Evolutionary conservation across 2,888 invertebrate species (phyloP), one percentile per base, ranked within the genome.

Genomic region (Microctonus hyperodae): DNA sequence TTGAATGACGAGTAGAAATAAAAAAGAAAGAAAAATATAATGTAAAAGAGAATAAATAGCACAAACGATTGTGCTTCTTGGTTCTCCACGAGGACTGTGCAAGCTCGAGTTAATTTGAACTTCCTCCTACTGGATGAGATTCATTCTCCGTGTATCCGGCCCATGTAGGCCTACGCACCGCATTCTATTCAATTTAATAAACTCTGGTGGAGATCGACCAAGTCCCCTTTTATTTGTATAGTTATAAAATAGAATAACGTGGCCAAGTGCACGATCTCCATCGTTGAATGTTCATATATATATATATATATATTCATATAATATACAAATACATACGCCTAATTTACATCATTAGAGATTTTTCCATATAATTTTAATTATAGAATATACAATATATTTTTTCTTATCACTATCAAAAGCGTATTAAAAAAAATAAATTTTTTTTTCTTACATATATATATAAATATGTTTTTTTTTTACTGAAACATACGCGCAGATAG

Each of bases 141-240:
- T 82, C 82, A 82, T 82, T 82, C 81, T 75, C 78, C 79, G 79
- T 80, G 82, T 81, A 82, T 82, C 82, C 82, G 82, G 82, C 77
- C n/a, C 67, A 51, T 40, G 73, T 74, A 75, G 74, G 76, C 80
- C 82, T 79, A 82, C 82, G 81, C 81, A 80, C 74, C 78, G 77
- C 81, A 80, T 82, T 82, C 80, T 81, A 80, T 78, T 79, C 81
- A 82, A 82, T 82, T 82, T 82, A 81, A 81, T 80, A 78, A 79
- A 80, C 78, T 81, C 79, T 76, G 72, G 75, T 79, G 77, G 80
- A 80, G 70, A 65, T 65, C 70, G 65, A 60, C 67, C 58, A 63
- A 61, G 65, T 63, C 65, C 64, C 64, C 59, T 51, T 48, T 56
- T 37, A 16, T 44, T 16, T 7, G 6, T 20, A n/a, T n/a, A n/a